A percentile compares a stretch with the other conserved stretches of the same genome.
Evolutionary conservation across 2,113 vertebrate species (phyloP).

Genomic region (Oreochromis tanganicae): DNA sequence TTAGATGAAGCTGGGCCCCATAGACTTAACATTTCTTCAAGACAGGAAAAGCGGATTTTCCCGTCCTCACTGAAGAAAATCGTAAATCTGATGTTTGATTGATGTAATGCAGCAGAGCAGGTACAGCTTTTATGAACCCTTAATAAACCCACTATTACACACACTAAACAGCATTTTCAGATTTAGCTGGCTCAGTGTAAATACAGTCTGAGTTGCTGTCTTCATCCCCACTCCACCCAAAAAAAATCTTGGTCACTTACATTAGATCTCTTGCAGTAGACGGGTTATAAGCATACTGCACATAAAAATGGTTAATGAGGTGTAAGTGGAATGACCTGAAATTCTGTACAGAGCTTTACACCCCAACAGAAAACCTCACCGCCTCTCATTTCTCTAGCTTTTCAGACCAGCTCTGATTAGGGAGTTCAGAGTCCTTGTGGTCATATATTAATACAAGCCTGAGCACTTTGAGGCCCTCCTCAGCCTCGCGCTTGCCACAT

Average conservation of each 20-base stretch:
- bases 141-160: background rate
- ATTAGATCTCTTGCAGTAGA: background rate
- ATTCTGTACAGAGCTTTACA: slow-evolving; percentile 2
- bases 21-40: background rate
- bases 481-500: slow-evolving; percentile 14
- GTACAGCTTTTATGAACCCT: background rate
- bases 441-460: slow-evolving; percentile 42
- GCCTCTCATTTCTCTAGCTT: background rate
- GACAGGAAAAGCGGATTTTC: background rate
- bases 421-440: slow-evolving; percentile 30
- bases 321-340: slow-evolving; percentile 30
- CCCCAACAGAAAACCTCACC: background rate
- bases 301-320: slow-evolving; percentile 23
- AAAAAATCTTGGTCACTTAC: background rate
- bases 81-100: background rate
- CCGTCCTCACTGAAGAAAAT: background rate
- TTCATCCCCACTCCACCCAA: background rate
- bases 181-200: background rate
- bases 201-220: background rate
- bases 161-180: background rate
- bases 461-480: slow-evolving; percentile 27
- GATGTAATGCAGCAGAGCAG: background rate
- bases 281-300: slow-evolving; percentile 8
- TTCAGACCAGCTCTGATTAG: slow-evolving; percentile 22
- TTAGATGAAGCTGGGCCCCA: background rate